Base-by-base conservation (phyloP, 2,113 vertebrate genomes). In the Panthera uncia region DNA sequence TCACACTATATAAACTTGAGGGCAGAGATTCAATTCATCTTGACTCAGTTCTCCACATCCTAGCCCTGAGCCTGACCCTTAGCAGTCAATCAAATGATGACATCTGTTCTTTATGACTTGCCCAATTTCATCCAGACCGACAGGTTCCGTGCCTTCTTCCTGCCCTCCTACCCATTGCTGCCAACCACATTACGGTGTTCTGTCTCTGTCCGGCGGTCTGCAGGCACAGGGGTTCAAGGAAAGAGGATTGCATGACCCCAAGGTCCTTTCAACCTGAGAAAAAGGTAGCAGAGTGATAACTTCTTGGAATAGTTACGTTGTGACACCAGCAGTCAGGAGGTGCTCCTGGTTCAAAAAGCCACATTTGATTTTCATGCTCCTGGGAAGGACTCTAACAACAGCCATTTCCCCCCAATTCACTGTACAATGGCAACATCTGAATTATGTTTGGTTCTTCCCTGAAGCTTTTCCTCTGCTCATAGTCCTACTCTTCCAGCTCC, bases 261-360 rank as follows among this genome's bases (percentile, higher is more conserved):
- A 90, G 57, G 45, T 33, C 48, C 71, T 93, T 96, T 94, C 45
- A 69, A 91, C 38, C 78, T 63, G 66, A 95, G 85, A 89, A 85
- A 93, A 89, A 63, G 14, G 23, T 55, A 50, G 25, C 76, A 36
- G 5, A 38, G 36, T n/a, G 81, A 91, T 73, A 94, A 55, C 57
- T 57, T 31, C 13, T 11, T 33, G 63, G 78, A 88, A 84, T 2
- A 79, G 91, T 78, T 29, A 57, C 27, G 78, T 27, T 1, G 0
- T 41, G 45, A 85, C 78, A 82, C 45, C n/a, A 29, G 81, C 76
- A 66, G 45, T 36, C 81, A 48, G 29, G 16, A 93, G 74, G n/a
- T 45, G 36, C 19, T 61, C 52, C n/a, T n/a, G 5, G 85, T 41
- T 89, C 86, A 91, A 74, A 91, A 78, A 71, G 15, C 13, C 82